Base-by-base conservation (phyloP, 2,888 invertebrate genomes). In the Leptarthrus brevirostris region DNA sequence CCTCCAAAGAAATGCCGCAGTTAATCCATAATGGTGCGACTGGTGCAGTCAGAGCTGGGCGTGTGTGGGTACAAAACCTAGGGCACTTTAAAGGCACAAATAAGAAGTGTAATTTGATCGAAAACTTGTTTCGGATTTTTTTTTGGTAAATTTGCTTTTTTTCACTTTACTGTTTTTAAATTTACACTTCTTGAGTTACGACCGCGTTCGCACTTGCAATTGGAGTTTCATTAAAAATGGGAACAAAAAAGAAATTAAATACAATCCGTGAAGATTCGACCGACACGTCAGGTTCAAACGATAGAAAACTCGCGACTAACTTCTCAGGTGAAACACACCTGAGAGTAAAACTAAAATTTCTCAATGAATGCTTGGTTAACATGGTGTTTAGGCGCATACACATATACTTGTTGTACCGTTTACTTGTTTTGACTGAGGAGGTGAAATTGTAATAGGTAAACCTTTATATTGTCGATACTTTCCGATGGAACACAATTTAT, bases 241-340 rank as follows among this genome's bases (percentile, higher is more conserved):
- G 66, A 66, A 66, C 26, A 66, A 66, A 66, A 24, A 47, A 26
- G 20, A 61, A 30, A 20, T 56, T 24, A 16, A 56, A 20, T 40
- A 36, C 61, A 24, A 20, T 61, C n/a, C n/a, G 10, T 40, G 22
- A n/a, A 2, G 22, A 12, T 12, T 1, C 16, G 26, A 24, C 20
- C 2, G 30, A 12, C 49, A 54, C 74, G 74, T 74, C 74, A 56
- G 26, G 16, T 22, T 52, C 44, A 54, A 54, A 22, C 72, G 74
- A 74, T 72, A 4, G 71, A 74, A 72, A 74, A 36, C 74, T 74
- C 74, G 56, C 74, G 56, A 74, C 74, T 74, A 24, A 72, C 56
- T 34, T 66, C 47, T 66, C 66, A 66, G 66, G 66, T 66, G 66
- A 30, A 49, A 49, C 18, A 47, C 3, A 47, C 26, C 16, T 18